phyloP scores from a whole-genome alignment of 2,797 vertebrate species.

The Propithecus perrieri region DNA sequence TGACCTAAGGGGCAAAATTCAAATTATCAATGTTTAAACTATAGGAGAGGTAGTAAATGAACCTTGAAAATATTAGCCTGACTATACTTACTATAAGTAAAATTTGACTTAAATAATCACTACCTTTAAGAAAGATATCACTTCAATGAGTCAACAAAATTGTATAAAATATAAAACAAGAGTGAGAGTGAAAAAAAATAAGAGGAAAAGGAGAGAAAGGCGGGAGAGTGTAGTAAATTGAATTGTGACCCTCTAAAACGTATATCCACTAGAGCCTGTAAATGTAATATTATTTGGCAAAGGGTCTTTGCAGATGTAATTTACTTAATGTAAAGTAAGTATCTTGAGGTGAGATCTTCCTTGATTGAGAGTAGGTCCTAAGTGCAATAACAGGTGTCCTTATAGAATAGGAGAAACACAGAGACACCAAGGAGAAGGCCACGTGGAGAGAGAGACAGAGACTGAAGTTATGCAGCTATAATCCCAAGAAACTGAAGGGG shows the following conservation, averaged over 20 bases:
- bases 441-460: neutral
- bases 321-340: neutral
- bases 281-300: neutral
- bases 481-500: neutral
- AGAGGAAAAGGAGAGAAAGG: neutral
- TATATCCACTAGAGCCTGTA: neutral
- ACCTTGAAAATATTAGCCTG: neutral
- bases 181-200: neutral
- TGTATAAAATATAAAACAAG: neutral
- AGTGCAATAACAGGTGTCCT: neutral
- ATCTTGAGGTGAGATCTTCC: neutral
- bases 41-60: neutral
- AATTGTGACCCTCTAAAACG: neutral
- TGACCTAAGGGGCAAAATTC: constrained; percentile 15
- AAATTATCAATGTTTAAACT: constrained; percentile 54
- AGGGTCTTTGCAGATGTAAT: neutral
- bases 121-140: neutral
- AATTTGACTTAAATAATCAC: constrained; percentile 1
- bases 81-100: neutral
- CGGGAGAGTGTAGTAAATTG: neutral
- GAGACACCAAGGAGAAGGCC: neutral
- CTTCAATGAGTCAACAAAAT: neutral
- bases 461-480: neutral
- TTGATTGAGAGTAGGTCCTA: neutral
- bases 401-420: neutral